A percentile compares a stretch with the other conserved stretches of the same genome.
Evolutionary conservation across 1,140 invertebrate genomes (phyloP).

Genomic region (Diuraphis noxia): DNA sequence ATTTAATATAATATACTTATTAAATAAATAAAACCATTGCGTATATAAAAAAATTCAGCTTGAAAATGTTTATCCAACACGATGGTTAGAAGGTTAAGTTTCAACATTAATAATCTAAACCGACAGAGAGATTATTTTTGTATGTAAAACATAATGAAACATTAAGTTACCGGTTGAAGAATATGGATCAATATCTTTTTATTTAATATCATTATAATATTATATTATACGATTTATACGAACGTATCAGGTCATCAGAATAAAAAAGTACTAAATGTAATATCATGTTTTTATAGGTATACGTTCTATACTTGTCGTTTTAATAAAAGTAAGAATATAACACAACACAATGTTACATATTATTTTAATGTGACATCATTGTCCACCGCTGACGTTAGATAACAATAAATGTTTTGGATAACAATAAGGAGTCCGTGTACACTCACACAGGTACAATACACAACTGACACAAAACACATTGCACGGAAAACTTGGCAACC

Average conservation of each 20-base stretch:
- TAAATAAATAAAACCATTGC: too few relatives aligned
- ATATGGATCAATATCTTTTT: not conserved
- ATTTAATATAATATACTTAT: too few relatives aligned
- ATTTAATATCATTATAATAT: not conserved
- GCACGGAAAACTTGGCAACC: constrained; percentile 44
- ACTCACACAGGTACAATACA: too few relatives aligned
- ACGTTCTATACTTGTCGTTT: not conserved
- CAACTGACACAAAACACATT: not conserved
- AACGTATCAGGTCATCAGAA: not conserved
- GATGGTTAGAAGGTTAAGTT: too few relatives aligned
- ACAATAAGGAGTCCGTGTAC: not conserved
- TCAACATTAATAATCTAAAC: not conserved
- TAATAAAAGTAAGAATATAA: not conserved
- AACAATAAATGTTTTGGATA: constrained; percentile 16
- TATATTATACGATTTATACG: too few relatives aligned
- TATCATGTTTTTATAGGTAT: not conserved
- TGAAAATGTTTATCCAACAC: too few relatives aligned
- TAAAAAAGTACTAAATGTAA: not conserved
- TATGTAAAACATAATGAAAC: not conserved
- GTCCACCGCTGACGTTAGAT: not conserved
- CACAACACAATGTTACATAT: not conserved
- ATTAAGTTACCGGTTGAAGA: too few relatives aligned
- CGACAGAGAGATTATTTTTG: not conserved
- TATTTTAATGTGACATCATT: not conserved
- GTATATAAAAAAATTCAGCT: too few relatives aligned